Evolutionary conservation across 2,113 vertebrate species (phyloP), one percentile per base, ranked within the genome.

Genomic region (Bufo gargarizans): DNA sequence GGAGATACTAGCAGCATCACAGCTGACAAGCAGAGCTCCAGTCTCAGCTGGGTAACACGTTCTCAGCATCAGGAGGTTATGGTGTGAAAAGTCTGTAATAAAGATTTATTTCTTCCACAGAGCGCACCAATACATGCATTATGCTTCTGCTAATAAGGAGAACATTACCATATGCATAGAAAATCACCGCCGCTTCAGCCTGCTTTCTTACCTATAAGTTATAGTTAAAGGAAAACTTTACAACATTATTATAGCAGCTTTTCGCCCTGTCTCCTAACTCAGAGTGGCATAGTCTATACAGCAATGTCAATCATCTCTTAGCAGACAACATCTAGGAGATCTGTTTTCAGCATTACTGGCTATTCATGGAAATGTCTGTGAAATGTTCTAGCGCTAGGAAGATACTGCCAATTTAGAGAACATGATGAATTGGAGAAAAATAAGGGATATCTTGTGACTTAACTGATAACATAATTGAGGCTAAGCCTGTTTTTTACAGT

Each of bases 161-260:
- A 6, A 55, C 33, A 78, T 78, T 78, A 22, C 50, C 50, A 55
- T 56, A 78, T 56, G 50, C 20, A 55, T 13, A 22, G 4, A 78
- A 78, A 78, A 78, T 55, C 77, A 78, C 49, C 17, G 1, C 2
- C n/a, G 50, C 20, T 22, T 56, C n/a, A 22, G 50, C 50, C 14
- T 56, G 50, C 20, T 22, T 78, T 55, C 77, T 56, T 78, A 56
- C 50, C n/a, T 20, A 76, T 76, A 20, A 47, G 6, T 76, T 76
- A 47, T 76, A 47, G 72, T 76, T 76, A 50, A 50, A 76, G 47
- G 72, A 20, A 76, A 20, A 50, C 47, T 76, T 76, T 45, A 76
- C 72, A 76, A 76, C 47, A 76, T 76, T 76, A 76, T 76, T 76
- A 50, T 76, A 76, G 19, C 72, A 76, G 72, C 47, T 76, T 50